phyloP scores from a whole-genome alignment of 2,888 invertebrate species.

The Cephus pulcher region DNA sequence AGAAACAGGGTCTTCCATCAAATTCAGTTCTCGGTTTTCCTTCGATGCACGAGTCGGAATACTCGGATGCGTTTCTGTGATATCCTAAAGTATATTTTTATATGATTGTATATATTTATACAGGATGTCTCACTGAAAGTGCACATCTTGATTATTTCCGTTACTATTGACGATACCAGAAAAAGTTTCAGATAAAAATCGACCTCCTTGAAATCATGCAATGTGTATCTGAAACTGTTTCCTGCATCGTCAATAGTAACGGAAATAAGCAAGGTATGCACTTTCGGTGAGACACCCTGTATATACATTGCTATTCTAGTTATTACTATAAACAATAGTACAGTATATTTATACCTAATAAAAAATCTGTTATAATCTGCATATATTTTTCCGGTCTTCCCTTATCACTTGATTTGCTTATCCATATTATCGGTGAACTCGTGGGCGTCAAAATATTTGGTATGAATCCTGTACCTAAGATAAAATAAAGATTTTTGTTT shows the following conservation, averaged over 20 bases:
- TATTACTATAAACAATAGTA: no score
- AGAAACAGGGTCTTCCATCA: constrained; percentile 45
- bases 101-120: no score
- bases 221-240: no score
- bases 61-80: constrained; percentile 31
- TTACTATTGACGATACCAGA: no score
- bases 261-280: no score
- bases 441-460: constrained; percentile 42
- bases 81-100: constrained; percentile 36
- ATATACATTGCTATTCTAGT: no score
- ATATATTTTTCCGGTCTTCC: constrained; percentile 38
- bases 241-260: no score
- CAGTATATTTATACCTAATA: constrained; percentile 35
- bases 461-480: constrained; percentile 46
- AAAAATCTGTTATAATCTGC: constrained; percentile 35
- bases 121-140: no score
- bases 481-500: neutral
- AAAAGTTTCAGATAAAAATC: no score
- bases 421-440: constrained; percentile 46
- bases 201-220: no score
- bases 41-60: constrained; percentile 35
- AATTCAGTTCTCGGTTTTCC: constrained; percentile 6
- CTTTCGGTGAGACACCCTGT: no score
- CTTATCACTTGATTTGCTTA: constrained; percentile 31
- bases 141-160: no score